Evolutionary conservation across 2,113 vertebrate species (phyloP), one percentile per base, ranked within the genome.

Genomic region (Notarius quadriscutis): DNA sequence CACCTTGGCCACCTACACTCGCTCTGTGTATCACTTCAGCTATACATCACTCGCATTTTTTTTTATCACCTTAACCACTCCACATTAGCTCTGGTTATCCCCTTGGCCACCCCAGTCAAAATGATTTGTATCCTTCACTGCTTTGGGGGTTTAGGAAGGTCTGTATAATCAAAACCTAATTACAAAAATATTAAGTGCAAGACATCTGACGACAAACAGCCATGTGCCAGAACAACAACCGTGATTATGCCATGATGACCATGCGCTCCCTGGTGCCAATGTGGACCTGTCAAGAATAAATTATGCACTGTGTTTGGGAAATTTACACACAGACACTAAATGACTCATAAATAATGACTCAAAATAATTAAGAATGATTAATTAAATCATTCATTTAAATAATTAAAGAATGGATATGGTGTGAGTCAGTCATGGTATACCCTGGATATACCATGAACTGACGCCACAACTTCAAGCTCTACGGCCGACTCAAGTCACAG

Each of bases 241-340:
- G 10, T 22, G 57, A 81, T 62, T 62, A 81, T 48, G 80, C 58
- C 30, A 81, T 65, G 30, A 65, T 83, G 58, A 63, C 78, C 58
- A 6, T 65, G 34, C 50, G 60, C 58, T 83, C 11, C 41, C 60
- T 50, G 41, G n/a, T 4, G 80, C 81, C 81, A 65, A 50, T 83
- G 20, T 50, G 11, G 41, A 63, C 34, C 81, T 50, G 81, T 65
- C 81, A 65, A 65, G 81, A 83, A 63, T 83, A 83, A 83, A 83
- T 83, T 83, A 83, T 34, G 60, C 60, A n/a, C 65, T 34, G 27
- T 83, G 55, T 60, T 81, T 83, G 20, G 60, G 41, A 65, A n/a
- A 77, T 34, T 50, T 27, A 75, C 51, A 58, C 67, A 57, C 83
- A 55, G 65, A 57, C 55, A 57, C 55, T 79, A 18, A 53, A 25